phyloP scores from a whole-genome alignment of 2,888 invertebrate genomes.

The Trichopria drosophilae region DNA sequence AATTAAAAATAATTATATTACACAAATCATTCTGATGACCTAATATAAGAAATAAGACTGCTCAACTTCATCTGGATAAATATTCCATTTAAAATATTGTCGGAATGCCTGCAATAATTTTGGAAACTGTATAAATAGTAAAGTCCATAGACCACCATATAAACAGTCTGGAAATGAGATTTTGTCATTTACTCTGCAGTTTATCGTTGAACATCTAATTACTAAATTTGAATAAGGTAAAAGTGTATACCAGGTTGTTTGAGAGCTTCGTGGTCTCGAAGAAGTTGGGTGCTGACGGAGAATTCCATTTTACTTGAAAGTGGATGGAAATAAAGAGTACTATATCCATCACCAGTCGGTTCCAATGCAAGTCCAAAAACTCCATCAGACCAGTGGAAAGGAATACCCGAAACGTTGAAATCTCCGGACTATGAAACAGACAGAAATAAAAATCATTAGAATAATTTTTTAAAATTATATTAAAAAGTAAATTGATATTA shows the following conservation, averaged over 20 bases:
- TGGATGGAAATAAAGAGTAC: constrained; percentile 79
- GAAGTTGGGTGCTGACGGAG: constrained; percentile 69
- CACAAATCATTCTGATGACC: too few species aligned
- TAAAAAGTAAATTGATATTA: not conserved
- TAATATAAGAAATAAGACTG: too few species aligned
- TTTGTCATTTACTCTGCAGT: too few species aligned
- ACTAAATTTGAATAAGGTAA: not conserved
- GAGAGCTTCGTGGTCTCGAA: constrained; percentile 61
- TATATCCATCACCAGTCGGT: constrained; percentile 67
- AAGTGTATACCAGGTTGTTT: constrained; percentile 51
- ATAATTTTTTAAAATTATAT: not conserved
- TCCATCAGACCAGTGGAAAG: constrained; percentile 78
- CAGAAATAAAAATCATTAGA: constrained; percentile 5
- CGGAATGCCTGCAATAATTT: too few species aligned
- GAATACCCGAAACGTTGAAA: constrained; percentile 70
- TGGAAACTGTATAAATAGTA: too few species aligned
- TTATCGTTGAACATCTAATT: too few species aligned
- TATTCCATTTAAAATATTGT: too few species aligned
- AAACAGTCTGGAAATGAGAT: too few species aligned
- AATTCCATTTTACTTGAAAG: constrained; percentile 78
- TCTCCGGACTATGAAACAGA: constrained; percentile 62
- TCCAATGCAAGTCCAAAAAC: constrained; percentile 75
- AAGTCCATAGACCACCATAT: too few species aligned
- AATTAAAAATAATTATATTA: too few species aligned
- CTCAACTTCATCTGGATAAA: too few species aligned